Evolutionary conservation across 2,797 vertebrate species (phyloP).

Genomic region (Lacerta viridis): DNA sequence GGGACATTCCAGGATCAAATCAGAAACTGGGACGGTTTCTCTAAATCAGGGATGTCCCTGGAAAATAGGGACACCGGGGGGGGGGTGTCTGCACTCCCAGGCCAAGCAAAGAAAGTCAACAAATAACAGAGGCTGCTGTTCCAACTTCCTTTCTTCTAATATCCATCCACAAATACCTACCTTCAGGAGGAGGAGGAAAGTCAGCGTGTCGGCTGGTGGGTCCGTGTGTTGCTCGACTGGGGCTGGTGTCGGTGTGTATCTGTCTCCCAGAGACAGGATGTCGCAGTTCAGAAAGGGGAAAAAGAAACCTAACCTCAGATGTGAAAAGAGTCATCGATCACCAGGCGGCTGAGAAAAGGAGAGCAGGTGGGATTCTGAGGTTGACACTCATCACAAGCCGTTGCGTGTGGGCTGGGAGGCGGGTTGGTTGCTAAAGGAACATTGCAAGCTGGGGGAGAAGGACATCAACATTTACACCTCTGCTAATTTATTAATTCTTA

Average conservation of each 20-base stretch:
- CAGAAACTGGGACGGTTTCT: too few species aligned
- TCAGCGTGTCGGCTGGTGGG: neutral
- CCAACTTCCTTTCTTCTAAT: neutral
- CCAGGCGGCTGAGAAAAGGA: neutral
- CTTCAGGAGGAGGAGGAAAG: neutral
- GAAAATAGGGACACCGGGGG: neutral
- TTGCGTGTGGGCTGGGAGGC: neutral
- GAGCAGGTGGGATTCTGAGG: constrained; percentile 7
- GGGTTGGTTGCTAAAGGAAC: neutral
- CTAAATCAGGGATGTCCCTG: too few species aligned
- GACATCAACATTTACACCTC: neutral
- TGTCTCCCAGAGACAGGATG: constrained; percentile 1
- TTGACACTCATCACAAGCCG: neutral
- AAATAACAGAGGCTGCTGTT: too few species aligned
- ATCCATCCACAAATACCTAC: neutral
- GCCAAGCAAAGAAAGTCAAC: too few species aligned
- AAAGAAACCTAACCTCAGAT: constrained; percentile 12
- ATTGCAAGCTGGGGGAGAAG: neutral
- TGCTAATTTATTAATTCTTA: neutral
- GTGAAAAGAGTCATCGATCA: neutral
- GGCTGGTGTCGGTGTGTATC: neutral
- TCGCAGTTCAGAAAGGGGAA: neutral
- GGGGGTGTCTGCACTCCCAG: too few species aligned
- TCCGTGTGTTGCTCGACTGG: neutral
- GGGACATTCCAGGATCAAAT: too few species aligned